phyloP scores from a whole-genome alignment of 2,797 vertebrate species.

The Melanogrammus aeglefinus region DNA sequence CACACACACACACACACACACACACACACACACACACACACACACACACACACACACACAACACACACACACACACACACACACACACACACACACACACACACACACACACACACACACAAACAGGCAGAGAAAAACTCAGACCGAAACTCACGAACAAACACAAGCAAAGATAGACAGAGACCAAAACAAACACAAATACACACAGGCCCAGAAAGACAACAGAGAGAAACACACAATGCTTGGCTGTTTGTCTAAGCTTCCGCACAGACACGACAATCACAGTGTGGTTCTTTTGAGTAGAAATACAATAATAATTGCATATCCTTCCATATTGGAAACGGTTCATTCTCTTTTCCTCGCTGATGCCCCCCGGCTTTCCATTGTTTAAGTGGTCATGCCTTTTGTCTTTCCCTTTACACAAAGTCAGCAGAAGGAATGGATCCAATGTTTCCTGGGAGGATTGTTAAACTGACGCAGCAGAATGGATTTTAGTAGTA shows the following conservation, averaged over 20 bases:
- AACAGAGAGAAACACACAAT: no score
- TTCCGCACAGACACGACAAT: background rate
- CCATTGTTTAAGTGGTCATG: background rate
- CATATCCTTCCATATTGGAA: background rate
- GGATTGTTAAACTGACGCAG: background rate
- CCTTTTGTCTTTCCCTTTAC: background rate
- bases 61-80: slow-evolving; percentile 1
- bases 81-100: slow-evolving; percentile 3
- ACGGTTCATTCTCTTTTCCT: background rate
- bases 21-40: background rate
- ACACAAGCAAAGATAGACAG: background rate
- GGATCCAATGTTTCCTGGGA: background rate
- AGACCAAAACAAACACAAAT: background rate
- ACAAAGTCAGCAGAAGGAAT: background rate
- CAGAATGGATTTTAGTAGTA: background rate
- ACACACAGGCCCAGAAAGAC: background rate
- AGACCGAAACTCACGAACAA: background rate
- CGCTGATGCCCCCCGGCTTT: background rate
- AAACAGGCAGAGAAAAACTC: background rate
- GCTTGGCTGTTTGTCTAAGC: no score
- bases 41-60: slow-evolving; percentile 1
- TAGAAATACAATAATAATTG: background rate
- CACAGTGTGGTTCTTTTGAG: background rate
- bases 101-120: background rate
- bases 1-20: background rate